Conservation (phyloP, 2,797 vertebrate genomes). For the Chrysocyon brachyurus region DNA sequence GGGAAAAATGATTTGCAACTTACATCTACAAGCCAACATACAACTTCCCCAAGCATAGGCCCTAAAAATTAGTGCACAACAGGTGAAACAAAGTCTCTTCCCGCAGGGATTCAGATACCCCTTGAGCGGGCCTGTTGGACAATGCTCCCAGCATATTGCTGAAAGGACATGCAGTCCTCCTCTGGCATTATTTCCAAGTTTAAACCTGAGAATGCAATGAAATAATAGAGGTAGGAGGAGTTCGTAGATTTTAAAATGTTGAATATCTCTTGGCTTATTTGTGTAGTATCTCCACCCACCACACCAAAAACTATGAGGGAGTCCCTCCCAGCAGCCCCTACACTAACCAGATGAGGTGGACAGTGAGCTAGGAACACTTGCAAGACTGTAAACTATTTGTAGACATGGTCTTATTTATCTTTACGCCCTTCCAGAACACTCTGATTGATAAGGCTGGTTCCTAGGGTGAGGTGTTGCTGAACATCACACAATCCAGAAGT, state of each 20-base stretch:
- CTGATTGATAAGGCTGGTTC: neutral
- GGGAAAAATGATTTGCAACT: neutral
- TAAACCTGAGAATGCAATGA: neutral
- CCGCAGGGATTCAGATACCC: neutral
- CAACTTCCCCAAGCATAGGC: neutral
- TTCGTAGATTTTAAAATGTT: neutral
- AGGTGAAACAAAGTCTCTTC: neutral
- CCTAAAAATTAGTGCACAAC: neutral
- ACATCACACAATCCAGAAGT: neutral
- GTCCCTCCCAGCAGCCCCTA: neutral
- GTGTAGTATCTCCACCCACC: neutral
- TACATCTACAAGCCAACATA: neutral
- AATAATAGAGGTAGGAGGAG: neutral
- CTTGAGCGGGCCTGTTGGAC: neutral
- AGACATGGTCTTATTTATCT: neutral
- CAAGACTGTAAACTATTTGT: neutral
- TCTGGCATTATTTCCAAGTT: neutral
- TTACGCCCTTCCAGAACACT: neutral
- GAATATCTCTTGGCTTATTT: neutral
- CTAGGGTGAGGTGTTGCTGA: neutral
- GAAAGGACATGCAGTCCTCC: neutral
- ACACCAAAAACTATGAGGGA: neutral
- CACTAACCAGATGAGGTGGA: neutral
- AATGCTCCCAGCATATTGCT: neutral
- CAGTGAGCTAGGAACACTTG: neutral